Evolutionary conservation across 2,797 vertebrate species (phyloP).

Genomic region (Huso huso): DNA sequence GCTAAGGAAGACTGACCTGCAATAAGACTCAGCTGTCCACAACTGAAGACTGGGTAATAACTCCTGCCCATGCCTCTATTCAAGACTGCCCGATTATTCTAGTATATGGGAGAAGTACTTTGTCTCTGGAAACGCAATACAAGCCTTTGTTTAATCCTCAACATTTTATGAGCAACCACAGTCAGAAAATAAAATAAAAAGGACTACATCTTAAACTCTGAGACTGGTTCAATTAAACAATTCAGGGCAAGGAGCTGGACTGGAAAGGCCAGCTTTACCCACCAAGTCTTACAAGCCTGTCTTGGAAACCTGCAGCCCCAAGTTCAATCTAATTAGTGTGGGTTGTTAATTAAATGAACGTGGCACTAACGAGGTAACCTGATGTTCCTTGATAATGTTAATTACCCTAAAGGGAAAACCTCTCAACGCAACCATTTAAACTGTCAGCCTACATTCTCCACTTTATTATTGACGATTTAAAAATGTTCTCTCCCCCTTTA

Average conservation of each 20-base stretch:
- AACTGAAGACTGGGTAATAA: too few relatives aligned
- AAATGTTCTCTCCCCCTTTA: slow-evolving; percentile 19
- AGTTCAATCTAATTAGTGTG: slow-evolving; percentile 51
- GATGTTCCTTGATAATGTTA: slow-evolving; percentile 68
- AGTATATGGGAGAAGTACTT: not conserved
- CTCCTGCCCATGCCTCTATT: too few relatives aligned
- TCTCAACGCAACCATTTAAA: slow-evolving; percentile 58
- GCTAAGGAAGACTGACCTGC: too few relatives aligned
- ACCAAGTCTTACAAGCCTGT: slow-evolving; percentile 24
- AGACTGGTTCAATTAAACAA: not conserved
- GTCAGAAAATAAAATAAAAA: not conserved
- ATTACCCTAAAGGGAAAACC: slow-evolving; percentile 61
- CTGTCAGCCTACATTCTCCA: slow-evolving; percentile 51
- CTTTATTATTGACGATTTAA: slow-evolving; percentile 41
- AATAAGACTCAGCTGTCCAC: too few relatives aligned
- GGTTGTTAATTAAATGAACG: slow-evolving; percentile 64
- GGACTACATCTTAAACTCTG: not conserved
- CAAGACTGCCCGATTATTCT: too few relatives aligned
- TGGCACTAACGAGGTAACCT: slow-evolving; percentile 64
- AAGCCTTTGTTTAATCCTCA: slow-evolving; percentile 7
- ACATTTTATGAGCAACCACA: slow-evolving; percentile 10
- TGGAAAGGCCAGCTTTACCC: not conserved
- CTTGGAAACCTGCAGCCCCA: slow-evolving; percentile 30
- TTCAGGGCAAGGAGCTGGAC: not conserved
- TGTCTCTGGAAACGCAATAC: not conserved